Conservation (phyloP, 2,797 vertebrate species). For the Coregonus suidteri region DNA sequence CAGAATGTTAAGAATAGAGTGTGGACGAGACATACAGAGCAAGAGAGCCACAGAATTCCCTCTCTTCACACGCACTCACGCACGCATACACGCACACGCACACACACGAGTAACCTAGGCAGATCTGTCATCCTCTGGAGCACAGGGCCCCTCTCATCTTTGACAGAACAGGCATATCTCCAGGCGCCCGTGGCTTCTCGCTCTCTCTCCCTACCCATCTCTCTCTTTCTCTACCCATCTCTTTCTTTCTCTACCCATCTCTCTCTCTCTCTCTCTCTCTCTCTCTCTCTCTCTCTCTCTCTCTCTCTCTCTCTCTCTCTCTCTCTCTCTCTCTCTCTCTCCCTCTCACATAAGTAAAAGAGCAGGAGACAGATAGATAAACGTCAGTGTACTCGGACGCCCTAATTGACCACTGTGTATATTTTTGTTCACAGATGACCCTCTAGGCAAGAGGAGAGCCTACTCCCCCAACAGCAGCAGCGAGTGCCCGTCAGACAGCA, state of each 20-base stretch:
- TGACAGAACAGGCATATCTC: conserved; percentile 69
- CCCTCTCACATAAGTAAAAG: conserved; percentile 32
- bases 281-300: conserved; percentile 1
- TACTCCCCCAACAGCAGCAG: conserved; percentile 90
- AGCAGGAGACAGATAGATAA: conserved; percentile 26
- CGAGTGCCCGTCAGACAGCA: conserved; percentile 92
- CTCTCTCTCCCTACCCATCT: conserved; percentile 29
- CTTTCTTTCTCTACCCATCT: not conserved
- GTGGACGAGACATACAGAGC: conserved; percentile 22
- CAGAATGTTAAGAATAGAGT: conserved; percentile 18
- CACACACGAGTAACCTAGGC: conserved; percentile 55
- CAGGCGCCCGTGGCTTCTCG: conserved; percentile 56
- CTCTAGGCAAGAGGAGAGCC: conserved; percentile 94
- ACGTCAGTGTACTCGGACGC: conserved; percentile 12
- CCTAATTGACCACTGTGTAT: conserved; percentile 29
- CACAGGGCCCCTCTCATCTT: conserved; percentile 62
- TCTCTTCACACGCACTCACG: conserved; percentile 23
- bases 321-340: conserved; percentile 22
- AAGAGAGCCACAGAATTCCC: conserved; percentile 25
- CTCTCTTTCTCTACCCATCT: not conserved
- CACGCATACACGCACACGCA: conserved; percentile 15
- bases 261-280: not conserved
- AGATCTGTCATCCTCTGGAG: conserved; percentile 68
- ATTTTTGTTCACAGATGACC: conserved; percentile 81
- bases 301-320: not conserved